Evolutionary conservation across 2,797 vertebrate species (phyloP), one percentile per base, ranked within the genome.

Genomic region (Gadopsis bispinosus): DNA sequence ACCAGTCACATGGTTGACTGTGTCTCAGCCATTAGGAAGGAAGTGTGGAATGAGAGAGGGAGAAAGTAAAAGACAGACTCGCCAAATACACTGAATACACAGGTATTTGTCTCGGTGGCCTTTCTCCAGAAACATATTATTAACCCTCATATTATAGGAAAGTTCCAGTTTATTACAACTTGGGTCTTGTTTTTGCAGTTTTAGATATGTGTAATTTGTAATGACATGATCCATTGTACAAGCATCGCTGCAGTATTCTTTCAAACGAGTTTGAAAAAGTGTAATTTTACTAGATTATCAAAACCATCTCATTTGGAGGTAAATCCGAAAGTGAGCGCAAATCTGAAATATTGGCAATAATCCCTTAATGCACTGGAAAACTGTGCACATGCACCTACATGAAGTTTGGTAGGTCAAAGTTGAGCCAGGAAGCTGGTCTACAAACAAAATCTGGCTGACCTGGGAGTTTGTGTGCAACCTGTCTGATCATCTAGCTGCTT

Each of bases 1-100:
- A 79, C 74, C 83, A 70, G 76, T 64, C 63, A 26, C 67, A 75
- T 79, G 86, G 87, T 84, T 86, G 79, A 83, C 69, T 84, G 75
- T 87, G 77, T 75, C 63, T 77, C 69, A 75, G 66, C 75, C 79
- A 83, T 90, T 84, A 81, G 53, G 58, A 73, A 55, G 69, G 43
- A 81, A 70, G 19, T 55, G 48, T 47, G 20, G 45, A 77, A 73
- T 35, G 73, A 77, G 14, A 64, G 29, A 17, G 5, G 19, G n/a
- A 56, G 60, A 58, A 74, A 76, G 76, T 65, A 56, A 59, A 60
- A 54, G 58, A 83, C 60, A 83, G 50, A 79, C 16, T 69, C 43
- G 62, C 19, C 19, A 35, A 70, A 37, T 74, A 59, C 43, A 78
- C 35, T 35, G 13, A 69, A 14, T n/a, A 54, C 33, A 61, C 56